These are phyloP conservation scores for Coelogynopora nodosa DNA, from an alignment of 2,888 invertebrate genomes.

Conservation along the genomic window DNA sequence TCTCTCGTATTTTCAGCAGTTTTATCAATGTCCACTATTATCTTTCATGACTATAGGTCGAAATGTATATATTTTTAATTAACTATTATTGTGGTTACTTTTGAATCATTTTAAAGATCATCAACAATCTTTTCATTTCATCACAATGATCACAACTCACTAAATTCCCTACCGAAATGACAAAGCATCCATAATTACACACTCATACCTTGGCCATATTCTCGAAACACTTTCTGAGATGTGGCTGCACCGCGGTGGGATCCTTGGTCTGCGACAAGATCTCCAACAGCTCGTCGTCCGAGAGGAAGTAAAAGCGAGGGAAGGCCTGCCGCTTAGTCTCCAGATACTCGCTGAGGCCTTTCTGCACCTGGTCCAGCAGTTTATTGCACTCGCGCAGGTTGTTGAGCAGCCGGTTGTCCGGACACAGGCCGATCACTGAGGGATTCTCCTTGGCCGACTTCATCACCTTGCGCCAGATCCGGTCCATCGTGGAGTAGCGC, in stretches of 20 bases:
- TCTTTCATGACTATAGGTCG: no score
- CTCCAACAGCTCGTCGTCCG: constrained; percentile 62
- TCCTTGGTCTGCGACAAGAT: constrained; percentile 63
- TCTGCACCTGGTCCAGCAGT: constrained; percentile 62
- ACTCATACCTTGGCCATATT: constrained; percentile 67
- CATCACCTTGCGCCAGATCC: constrained; percentile 65
- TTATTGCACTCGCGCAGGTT: constrained; percentile 71
- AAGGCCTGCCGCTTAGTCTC: constrained; percentile 62
- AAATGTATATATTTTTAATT: no score
- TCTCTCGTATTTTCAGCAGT: no score
- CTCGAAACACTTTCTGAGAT: constrained; percentile 78
- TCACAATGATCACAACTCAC: no score
- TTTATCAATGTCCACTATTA: no score
- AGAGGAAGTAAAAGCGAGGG: constrained; percentile 65
- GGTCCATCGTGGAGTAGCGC: constrained; percentile 62
- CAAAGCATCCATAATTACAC: no score
- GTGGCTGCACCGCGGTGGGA: constrained; percentile 64
- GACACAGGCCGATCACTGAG: constrained; percentile 63
- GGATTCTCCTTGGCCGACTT: constrained; percentile 69
- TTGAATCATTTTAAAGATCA: no score
- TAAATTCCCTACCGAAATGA: no score
- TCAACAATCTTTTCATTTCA: no score
- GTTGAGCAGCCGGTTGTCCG: constrained; percentile 66
- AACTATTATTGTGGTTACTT: no score
- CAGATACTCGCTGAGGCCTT: constrained; percentile 62